A percentile compares a stretch with the other conserved stretches of the same genome.
Evolutionary conservation across 2,113 vertebrate genomes (phyloP).

Genomic region (Psilopsiagon aurifrons): DNA sequence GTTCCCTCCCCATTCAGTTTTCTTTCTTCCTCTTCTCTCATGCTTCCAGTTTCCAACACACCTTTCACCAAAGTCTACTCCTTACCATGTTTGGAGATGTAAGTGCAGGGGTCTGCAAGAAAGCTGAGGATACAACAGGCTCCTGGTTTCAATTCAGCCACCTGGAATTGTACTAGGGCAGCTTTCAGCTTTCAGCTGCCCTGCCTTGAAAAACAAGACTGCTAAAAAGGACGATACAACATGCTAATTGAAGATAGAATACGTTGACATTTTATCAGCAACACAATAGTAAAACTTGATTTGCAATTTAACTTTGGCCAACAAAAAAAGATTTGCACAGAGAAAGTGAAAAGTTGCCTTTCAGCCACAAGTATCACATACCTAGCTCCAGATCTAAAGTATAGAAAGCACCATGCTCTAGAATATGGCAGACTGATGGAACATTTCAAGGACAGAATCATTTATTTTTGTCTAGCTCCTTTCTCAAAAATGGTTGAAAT

Average conservation of each 20-base stretch:
- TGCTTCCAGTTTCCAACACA: neutral
- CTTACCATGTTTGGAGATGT: neutral
- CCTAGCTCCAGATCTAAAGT: neutral
- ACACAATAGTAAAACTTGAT: neutral
- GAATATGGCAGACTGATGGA: neutral
- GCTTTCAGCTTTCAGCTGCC: neutral
- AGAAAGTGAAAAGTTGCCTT: slow-evolving; percentile 4
- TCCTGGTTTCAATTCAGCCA: neutral
- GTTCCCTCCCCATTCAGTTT: neutral
- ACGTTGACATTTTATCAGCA: neutral
- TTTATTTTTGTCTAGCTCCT: slow-evolving; percentile 17
- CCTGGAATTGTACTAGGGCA: neutral
- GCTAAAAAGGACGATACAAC: neutral
- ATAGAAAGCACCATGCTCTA: neutral
- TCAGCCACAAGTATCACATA: neutral
- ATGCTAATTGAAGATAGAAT: neutral
- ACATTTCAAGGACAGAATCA: slow-evolving; percentile 22
- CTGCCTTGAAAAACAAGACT: neutral
- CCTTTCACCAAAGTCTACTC: neutral
- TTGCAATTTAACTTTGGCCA: slow-evolving; percentile 19
- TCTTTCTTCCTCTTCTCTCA: neutral
- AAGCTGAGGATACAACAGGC: neutral
- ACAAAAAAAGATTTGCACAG: neutral
- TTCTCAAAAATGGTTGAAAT: slow-evolving; percentile 13
- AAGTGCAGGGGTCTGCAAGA: neutral